Base-by-base conservation (phyloP, 2,797 vertebrate genomes). In the Onychomys arenicola region DNA sequence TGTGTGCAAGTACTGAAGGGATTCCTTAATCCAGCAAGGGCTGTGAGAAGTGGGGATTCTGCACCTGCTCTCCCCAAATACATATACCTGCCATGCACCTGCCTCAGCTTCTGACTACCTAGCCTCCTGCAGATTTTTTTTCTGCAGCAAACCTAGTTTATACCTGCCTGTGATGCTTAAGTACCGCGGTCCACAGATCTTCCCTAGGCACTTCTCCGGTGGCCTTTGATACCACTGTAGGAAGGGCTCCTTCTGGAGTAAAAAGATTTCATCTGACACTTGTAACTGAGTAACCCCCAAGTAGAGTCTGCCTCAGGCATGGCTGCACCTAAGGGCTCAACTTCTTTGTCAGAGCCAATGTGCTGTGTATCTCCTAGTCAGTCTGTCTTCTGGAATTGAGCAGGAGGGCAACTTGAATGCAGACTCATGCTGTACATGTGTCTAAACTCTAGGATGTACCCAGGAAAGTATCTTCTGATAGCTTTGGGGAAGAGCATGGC, bases 1-100 rank as follows among this genome's bases (percentile, higher is more conserved):
- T 93, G 88, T 92, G 73, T 91, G 96, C 85, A 96, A 96, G 97
- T 95, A 97, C 97, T 96, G 95, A 96, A 94, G 81, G 81, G 90
- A 82, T 93, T 95, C 73, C 91, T 43, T 94, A 46, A 76, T 40
- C 37, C 73, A 95, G 37, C 1, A 11, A 52, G 49, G 55, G 40
- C 52, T 43, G 7, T n/a, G 88, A 85, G 81, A 82, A 76, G n/a
- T 63, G 7, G 67, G 63, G 75, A 63, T 90, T 97, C 84, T 13
- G 63, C 46, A 8, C 80, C 73, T 61, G 37, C 78, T 73, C 71
- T 76, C 37, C 93, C 92, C 82, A 84, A 69, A 23, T 32, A 17
- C 49, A n/a, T 3, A 5, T 88, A 88, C 82, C 52, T 77, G 80
- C 55, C 8, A 29, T 32, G 43, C 27, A 82, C 76, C 57, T 40